Conservation (phyloP, 2,888 invertebrate species). For the Bruchidius siliquastri region DNA sequence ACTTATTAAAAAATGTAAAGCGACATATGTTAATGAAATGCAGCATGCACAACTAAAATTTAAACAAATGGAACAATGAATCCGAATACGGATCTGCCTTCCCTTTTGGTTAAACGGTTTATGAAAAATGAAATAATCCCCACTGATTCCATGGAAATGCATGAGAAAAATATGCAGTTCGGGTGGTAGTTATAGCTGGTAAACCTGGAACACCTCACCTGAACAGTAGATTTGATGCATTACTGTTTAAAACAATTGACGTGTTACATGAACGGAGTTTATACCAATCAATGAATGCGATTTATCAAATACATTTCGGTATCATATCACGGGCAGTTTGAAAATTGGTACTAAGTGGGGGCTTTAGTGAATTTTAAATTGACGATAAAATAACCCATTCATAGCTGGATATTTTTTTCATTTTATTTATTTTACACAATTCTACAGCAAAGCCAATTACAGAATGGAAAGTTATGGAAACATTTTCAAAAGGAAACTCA, state of each 20-base stretch:
- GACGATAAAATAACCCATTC: too few species aligned
- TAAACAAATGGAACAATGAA: too few species aligned
- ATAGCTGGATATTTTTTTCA: too few species aligned
- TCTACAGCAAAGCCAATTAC: too few species aligned
- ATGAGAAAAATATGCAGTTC: not conserved
- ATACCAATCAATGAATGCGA: not conserved
- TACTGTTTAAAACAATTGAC: not conserved
- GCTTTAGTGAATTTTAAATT: too few species aligned
- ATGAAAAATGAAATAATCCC: not conserved
- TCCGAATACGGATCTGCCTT: not conserved
- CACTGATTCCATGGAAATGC: not conserved
- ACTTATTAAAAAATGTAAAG: too few species aligned
- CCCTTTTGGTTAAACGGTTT: not conserved
- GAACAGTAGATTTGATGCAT: not conserved
- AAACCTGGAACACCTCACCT: not conserved
- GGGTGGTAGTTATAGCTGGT: not conserved
- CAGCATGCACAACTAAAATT: too few species aligned
- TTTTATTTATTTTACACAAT: too few species aligned
- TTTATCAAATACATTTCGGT: not conserved
- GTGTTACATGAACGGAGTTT: not conserved
- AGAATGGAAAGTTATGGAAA: too few species aligned
- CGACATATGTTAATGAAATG: too few species aligned
- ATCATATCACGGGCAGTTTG: not conserved
- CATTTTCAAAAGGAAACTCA: too few species aligned
- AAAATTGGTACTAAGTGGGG: not conserved